Evolutionary conservation across 2,888 invertebrate species (phyloP).

Genomic region (Pristionchus fissidentatus): DNA sequence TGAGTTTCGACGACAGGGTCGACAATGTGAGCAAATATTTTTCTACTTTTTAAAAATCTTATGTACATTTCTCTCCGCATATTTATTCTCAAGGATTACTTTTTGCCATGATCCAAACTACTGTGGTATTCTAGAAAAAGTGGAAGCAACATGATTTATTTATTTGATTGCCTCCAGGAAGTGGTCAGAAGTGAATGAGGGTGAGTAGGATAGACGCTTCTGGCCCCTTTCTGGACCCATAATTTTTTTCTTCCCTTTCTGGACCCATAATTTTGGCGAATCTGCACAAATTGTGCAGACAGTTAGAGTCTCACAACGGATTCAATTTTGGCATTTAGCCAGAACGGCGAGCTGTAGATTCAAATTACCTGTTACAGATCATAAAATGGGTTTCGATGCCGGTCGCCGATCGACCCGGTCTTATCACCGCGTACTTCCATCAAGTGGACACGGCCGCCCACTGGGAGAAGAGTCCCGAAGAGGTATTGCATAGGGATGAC

Average conservation of each 20-base stretch:
- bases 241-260: not conserved
- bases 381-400: conserved; percentile 63
- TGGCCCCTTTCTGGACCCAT: not conserved
- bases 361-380: conserved; percentile 51
- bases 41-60: not conserved
- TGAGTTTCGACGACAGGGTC: conserved; percentile 63
- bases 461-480: conserved; percentile 58
- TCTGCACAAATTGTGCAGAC: not conserved
- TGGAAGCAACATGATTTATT: too few relatives aligned
- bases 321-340: too few relatives aligned
- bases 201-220: not conserved
- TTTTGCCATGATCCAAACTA: too few relatives aligned
- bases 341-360: not conserved
- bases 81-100: not conserved
- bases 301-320: too few relatives aligned
- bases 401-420: conserved; percentile 59
- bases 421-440: conserved; percentile 72
- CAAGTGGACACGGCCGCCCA: conserved; percentile 71
- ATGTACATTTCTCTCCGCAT: not conserved
- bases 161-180: too few relatives aligned
- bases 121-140: too few relatives aligned
- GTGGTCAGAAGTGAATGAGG: not conserved
- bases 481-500: conserved; percentile 45
- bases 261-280: not conserved
- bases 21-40: conserved; percentile 57